These are phyloP conservation scores for Muraenolepis orangiensis DNA, from an alignment of 2,797 vertebrate species.

Conservation along the genomic window DNA sequence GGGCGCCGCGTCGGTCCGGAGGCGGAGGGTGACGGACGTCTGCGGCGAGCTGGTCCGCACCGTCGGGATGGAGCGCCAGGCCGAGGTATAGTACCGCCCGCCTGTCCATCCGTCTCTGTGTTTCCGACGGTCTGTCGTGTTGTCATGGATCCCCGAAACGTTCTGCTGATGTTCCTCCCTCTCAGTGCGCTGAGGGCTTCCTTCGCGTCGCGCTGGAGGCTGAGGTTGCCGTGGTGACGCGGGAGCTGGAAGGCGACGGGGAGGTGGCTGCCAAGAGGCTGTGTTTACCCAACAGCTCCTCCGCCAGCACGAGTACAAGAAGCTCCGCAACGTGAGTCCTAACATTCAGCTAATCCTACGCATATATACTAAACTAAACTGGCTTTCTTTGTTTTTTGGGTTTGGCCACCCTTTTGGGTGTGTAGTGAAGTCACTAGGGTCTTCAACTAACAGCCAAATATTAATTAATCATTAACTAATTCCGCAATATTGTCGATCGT, in stretches of 20 bases:
- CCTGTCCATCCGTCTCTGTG: neutral
- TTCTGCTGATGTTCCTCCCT: neutral
- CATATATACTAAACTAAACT: too few relatives aligned
- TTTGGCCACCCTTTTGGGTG: too few relatives aligned
- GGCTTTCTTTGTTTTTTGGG: too few relatives aligned
- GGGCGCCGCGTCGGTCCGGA: constrained; percentile 76
- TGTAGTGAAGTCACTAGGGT: neutral
- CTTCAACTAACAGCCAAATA: neutral
- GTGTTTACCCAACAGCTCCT: constrained; percentile 67
- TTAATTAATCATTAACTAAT: too few relatives aligned
- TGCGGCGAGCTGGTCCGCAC: constrained; percentile 76
- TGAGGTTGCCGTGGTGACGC: constrained; percentile 68
- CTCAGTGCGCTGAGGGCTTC: constrained; percentile 83
- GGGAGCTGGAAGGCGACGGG: constrained; percentile 64
- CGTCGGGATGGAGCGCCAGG: constrained; percentile 78
- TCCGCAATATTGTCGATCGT: too few relatives aligned
- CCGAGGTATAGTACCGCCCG: constrained; percentile 67
- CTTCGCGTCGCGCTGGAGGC: constrained; percentile 79
- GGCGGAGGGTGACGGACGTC: constrained; percentile 72
- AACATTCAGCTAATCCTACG: neutral
- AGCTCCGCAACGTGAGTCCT: constrained; percentile 65
- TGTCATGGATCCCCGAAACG: neutral
- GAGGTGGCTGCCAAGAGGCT: constrained; percentile 78
- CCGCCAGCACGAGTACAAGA: constrained; percentile 52
- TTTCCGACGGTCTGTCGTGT: neutral